phyloP scores from a whole-genome alignment of 2,797 vertebrate species.

The Pseudochaenichthys georgianus region DNA sequence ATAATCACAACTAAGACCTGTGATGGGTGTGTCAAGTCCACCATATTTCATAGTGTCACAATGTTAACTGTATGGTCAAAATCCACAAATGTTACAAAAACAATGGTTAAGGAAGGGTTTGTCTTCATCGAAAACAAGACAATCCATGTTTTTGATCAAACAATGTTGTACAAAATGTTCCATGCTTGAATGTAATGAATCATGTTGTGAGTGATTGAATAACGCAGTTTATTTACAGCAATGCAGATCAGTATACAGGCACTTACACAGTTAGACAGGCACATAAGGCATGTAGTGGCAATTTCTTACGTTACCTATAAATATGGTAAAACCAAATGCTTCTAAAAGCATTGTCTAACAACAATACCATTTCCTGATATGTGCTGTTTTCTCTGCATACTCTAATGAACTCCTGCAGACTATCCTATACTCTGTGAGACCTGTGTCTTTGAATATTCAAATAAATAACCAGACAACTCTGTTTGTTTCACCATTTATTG shows the following conservation, averaged over 20 bases:
- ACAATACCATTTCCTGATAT: no score
- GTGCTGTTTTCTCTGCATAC: no score
- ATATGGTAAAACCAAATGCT: no score
- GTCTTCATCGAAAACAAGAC: neutral
- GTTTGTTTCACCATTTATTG: no score
- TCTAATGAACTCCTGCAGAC: no score
- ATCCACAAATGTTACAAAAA: neutral
- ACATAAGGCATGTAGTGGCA: neutral
- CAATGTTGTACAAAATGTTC: constrained; percentile 4
- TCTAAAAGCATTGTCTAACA: no score
- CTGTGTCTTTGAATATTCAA: no score
- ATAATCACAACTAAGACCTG: no score
- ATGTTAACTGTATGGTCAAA: neutral
- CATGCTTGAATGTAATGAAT: neutral
- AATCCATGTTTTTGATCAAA: neutral
- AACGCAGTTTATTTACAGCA: constrained; percentile 56
- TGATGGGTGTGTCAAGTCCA: neutral
- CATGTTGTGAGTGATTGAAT: neutral
- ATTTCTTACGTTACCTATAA: no score
- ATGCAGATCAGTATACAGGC: neutral
- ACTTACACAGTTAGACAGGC: neutral
- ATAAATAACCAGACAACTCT: no score
- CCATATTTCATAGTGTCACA: no score
- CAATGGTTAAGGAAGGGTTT: neutral
- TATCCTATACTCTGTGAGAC: no score